Evolutionary conservation across 1,140 invertebrate species (phyloP).

Genomic region (Macrocentrus cingulum): DNA sequence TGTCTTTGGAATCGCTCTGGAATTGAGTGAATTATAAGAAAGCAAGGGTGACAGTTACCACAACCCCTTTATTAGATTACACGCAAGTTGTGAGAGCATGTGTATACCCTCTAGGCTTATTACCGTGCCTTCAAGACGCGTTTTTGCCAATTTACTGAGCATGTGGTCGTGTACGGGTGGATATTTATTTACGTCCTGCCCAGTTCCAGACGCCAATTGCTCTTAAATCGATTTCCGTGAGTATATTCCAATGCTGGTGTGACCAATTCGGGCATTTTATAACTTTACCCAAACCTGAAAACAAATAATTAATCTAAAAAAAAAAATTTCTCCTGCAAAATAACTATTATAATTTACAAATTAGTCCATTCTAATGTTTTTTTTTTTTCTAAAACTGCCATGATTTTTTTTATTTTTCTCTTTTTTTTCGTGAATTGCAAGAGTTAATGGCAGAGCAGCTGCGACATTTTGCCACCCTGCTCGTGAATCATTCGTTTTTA

Average conservation of each 20-base stretch:
- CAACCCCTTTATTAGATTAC: constrained; percentile 59
- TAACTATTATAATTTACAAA: too few relatives aligned
- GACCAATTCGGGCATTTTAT: too few relatives aligned
- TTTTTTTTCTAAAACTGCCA: background rate
- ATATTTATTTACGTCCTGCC: constrained; percentile 12
- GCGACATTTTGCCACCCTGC: constrained; percentile 26
- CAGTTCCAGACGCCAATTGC: constrained; percentile 13
- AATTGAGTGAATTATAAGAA: constrained; percentile 25
- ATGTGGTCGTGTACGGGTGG: background rate
- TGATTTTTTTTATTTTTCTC: constrained; percentile 22
- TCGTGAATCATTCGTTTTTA: constrained; percentile 43
- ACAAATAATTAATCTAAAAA: too few relatives aligned
- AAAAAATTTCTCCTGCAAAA: too few relatives aligned
- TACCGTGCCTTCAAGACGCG: constrained; percentile 3
- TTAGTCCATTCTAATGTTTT: too few relatives aligned
- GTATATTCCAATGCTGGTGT: too few relatives aligned
- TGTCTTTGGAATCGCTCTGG: constrained; percentile 44
- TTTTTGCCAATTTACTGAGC: too few relatives aligned
- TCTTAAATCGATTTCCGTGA: constrained; percentile 20
- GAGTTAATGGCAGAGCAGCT: constrained; percentile 46
- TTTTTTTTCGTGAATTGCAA: constrained; percentile 4
- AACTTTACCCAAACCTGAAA: too few relatives aligned
- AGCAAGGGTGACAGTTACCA: constrained; percentile 25
- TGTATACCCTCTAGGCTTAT: constrained; percentile 40
- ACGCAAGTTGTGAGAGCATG: constrained; percentile 41